Evolutionary conservation across 2,113 vertebrate species (phyloP), one percentile per base, ranked within the genome.

Genomic region (Polypterus bichir): DNA sequence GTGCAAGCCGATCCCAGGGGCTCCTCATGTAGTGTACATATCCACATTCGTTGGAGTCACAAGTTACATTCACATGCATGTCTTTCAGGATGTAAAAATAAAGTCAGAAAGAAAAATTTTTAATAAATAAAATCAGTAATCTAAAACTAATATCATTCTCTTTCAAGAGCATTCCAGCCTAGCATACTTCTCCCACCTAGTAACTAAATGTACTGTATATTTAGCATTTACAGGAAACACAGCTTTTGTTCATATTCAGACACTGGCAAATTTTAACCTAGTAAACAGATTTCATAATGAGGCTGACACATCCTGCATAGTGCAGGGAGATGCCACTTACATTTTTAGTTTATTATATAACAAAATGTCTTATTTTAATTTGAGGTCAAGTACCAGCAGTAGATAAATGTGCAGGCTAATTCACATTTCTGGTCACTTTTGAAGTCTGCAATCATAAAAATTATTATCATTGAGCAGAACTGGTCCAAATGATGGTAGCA

Each of bases 371-470:
- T 83, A 81, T 87, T 86, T 86, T 88, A 89, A 89, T 89, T 87
- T 89, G 85, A 83, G 88, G 88, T 89, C 88, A 89, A 89, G 88
- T 89, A 86, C 81, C 72, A 71, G 58, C 79, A 71, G 81, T 79
- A 81, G 89, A 91, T 89, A 87, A 85, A 87, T 79, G 84, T 76
- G 83, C 82, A 83, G 88, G 83, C 81, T 74, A 88, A 80, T 78
- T 69, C 72, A 76, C 82, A 81, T 87, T 89, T 86, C 83, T 86
- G 84, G 88, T 86, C 86, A 81, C 79, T 84, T 10, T 77, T 83
- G 83, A 86, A 89, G 86, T 88, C 86, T 80, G 87, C 88, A 93
- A 93, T 93, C 89, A 93, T 85, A 87, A 84, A 91, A 92, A 93
- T 92, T 89, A 93, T 91, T 86, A 83, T 88, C 82, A 89, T 92